Evolutionary conservation across 2,113 vertebrate genomes (phyloP).

Genomic region (Naja naja): DNA sequence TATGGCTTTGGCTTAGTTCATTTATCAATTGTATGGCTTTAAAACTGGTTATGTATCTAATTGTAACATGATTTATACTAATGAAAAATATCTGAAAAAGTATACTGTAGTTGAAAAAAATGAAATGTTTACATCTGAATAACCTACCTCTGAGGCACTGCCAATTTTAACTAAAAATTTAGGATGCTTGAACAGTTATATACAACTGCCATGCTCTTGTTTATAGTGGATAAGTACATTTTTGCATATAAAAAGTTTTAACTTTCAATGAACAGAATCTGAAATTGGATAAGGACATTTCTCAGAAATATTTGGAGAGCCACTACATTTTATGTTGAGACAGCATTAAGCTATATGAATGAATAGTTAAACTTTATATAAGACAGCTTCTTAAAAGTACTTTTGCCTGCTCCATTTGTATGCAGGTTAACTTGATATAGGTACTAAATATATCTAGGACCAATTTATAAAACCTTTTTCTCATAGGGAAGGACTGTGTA

Average conservation of each 20-base stretch:
- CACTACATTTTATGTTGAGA: neutral
- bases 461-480: neutral
- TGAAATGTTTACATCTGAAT: neutral
- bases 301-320: neutral
- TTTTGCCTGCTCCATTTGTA: neutral
- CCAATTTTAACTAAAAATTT: neutral
- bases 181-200: neutral
- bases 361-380: neutral
- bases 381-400: neutral
- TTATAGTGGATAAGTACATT: neutral
- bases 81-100: neutral
- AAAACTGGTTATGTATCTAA: neutral
- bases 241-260: neutral
- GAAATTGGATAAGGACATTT: neutral
- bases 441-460: neutral
- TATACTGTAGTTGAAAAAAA: neutral
- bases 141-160: neutral
- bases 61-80: neutral
- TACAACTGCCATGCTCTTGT: neutral
- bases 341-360: neutral
- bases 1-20: neutral
- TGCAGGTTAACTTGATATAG: neutral
- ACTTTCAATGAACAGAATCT: neutral
- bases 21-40: neutral
- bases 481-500: neutral